Conservation (phyloP, 2,797 vertebrate genomes). For the Malacoctenus gilli region DNA sequence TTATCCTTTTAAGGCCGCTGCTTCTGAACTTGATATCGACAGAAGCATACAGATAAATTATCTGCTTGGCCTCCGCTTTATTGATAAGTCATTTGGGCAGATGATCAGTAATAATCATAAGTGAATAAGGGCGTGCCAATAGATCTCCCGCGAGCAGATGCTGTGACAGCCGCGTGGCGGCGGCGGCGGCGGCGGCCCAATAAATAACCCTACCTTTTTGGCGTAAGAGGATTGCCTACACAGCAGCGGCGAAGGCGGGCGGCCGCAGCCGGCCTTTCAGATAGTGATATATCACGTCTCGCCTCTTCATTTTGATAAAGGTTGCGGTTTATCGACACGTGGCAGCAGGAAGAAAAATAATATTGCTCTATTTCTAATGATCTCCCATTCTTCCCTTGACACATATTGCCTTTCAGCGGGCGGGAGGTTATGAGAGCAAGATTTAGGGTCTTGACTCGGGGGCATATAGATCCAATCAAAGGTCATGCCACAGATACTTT, state of each 20-base stretch:
- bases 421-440: slow-evolving; percentile 61
- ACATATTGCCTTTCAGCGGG: slow-evolving; percentile 63
- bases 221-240: slow-evolving; percentile 76
- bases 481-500: slow-evolving; percentile 72
- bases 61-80: slow-evolving; percentile 78
- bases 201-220: slow-evolving; percentile 73
- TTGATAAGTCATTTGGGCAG: slow-evolving; percentile 85
- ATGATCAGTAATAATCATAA: slow-evolving; percentile 91
- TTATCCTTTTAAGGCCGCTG: slow-evolving; percentile 83
- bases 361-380: slow-evolving; percentile 72
- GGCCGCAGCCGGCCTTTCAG: slow-evolving; percentile 60
- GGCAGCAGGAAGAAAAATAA: slow-evolving; percentile 68
- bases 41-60: slow-evolving; percentile 83
- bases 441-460: slow-evolving; percentile 75
- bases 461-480: slow-evolving; percentile 70
- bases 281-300: slow-evolving; percentile 73
- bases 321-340: slow-evolving; percentile 68
- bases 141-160: slow-evolving; percentile 70
- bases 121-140: slow-evolving; percentile 80
- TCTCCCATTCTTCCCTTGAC: slow-evolving; percentile 68
- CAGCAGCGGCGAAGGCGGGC: slow-evolving; percentile 67
- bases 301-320: slow-evolving; percentile 76
- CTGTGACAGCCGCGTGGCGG: slow-evolving; percentile 48
- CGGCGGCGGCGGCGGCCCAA: slow-evolving; percentile 38
- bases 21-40: slow-evolving; percentile 87